Conservation (phyloP, 1,140 invertebrate genomes). For the Danaus melanippus region DNA sequence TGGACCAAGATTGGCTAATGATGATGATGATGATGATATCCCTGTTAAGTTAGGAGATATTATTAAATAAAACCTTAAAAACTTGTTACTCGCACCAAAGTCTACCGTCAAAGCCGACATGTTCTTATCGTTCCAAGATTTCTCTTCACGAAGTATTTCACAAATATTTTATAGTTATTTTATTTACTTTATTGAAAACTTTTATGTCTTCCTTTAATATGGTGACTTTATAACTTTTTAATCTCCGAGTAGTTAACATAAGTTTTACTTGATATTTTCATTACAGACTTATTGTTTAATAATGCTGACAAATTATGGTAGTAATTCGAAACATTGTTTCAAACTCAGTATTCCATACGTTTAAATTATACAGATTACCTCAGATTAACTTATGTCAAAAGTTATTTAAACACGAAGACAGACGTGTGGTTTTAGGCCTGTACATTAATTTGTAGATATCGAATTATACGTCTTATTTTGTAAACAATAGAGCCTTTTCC, state of each 20-base stretch:
- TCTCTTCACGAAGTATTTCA: constrained; percentile 64
- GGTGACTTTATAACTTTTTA: no score
- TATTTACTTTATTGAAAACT: constrained; percentile 12
- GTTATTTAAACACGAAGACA: constrained; percentile 24
- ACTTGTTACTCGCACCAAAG: constrained; percentile 10
- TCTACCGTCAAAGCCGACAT: constrained; percentile 25
- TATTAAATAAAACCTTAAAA: neutral
- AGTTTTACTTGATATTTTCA: no score
- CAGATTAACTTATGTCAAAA: constrained; percentile 26
- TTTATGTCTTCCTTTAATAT: constrained; percentile 5
- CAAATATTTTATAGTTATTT: constrained; percentile 40
- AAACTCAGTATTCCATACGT: no score
- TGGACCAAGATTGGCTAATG: no score
- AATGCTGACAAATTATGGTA: no score
- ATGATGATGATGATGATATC: no score
- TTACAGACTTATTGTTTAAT: no score
- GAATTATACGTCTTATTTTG: neutral
- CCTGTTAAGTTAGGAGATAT: no score
- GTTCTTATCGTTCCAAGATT: constrained; percentile 60
- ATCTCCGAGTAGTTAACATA: no score
- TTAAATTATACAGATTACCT: constrained; percentile 22
- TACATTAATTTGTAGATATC: no score
- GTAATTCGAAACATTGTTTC: no score
- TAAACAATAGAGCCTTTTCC: neutral
- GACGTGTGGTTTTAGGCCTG: constrained; percentile 8